Conservation (phyloP, 2,797 vertebrate species). For the Catostomus latipinnis region DNA sequence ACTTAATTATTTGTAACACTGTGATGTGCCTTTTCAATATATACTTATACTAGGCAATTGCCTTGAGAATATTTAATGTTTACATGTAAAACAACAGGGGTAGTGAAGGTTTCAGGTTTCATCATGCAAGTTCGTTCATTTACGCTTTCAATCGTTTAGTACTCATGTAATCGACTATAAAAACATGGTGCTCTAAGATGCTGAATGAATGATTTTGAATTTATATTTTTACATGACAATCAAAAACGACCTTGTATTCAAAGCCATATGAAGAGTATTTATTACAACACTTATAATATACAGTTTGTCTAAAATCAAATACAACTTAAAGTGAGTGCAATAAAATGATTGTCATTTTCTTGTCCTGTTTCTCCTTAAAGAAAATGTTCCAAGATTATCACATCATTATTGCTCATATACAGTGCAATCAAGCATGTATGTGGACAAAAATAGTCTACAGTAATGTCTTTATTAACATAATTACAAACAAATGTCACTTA, state of each 20-base stretch:
- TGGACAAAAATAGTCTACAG: slow-evolving; percentile 55
- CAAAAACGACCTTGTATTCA: slow-evolving; percentile 8
- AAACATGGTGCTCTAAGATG: too few species aligned
- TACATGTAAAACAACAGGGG: not conserved
- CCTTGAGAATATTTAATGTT: not conserved
- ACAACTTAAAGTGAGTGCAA: slow-evolving; percentile 3
- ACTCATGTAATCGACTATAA: too few species aligned
- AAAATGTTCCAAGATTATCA: too few species aligned
- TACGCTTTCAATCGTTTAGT: too few species aligned
- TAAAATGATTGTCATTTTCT: too few species aligned
- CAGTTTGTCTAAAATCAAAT: slow-evolving; percentile 8
- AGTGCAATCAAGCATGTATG: not conserved
- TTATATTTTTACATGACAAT: not conserved
- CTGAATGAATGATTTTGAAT: not conserved
- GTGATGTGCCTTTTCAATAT: not conserved
- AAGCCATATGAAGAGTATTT: slow-evolving; percentile 38
- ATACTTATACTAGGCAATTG: not conserved
- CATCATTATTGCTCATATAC: slow-evolving; percentile 12
- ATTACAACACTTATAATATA: slow-evolving; percentile 44
- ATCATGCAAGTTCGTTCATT: not conserved
- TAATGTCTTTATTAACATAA: slow-evolving; percentile 66
- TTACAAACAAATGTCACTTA: slow-evolving; percentile 64
- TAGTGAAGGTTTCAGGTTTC: not conserved
- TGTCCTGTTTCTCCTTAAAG: too few species aligned
- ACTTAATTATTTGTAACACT: slow-evolving; percentile 15